A percentile compares a stretch with the other conserved stretches of the same genome.
phyloP scores from a whole-genome alignment of 1,140 invertebrate genomes.

The Bombus pascuorum region DNA sequence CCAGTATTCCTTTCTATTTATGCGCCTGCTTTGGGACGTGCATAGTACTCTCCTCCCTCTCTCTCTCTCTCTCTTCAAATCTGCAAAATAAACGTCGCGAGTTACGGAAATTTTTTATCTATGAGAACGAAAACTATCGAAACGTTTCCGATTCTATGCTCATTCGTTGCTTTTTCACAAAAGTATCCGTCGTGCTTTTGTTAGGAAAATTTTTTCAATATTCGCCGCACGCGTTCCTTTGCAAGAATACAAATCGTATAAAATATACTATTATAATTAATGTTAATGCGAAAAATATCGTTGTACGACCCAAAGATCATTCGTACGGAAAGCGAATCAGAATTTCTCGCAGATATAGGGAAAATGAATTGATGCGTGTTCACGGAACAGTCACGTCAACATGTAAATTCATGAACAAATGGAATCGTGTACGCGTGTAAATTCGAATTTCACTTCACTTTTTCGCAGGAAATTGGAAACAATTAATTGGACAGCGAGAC shows the following conservation, averaged over 20 bases:
- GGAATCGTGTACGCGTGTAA: background rate
- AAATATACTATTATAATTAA: background rate
- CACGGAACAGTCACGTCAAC: background rate
- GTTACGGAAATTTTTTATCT: background rate
- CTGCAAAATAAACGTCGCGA: conserved; percentile 1
- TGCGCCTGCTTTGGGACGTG: conserved; percentile 27
- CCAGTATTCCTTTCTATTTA: conserved; percentile 52
- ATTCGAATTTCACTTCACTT: background rate
- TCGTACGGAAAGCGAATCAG: background rate
- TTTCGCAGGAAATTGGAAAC: background rate
- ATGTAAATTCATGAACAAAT: background rate
- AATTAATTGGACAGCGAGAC: background rate
- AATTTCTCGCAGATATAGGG: background rate
- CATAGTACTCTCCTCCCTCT: background rate
- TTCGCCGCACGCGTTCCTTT: background rate
- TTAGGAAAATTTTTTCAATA: background rate
- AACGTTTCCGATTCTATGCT: background rate
- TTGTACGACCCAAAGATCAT: background rate
- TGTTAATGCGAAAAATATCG: background rate
- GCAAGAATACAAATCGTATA: background rate
- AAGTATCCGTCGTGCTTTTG: background rate
- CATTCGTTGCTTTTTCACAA: background rate
- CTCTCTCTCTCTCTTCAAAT: conserved; percentile 24
- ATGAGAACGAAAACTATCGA: background rate
- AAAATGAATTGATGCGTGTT: background rate